phyloP scores from a whole-genome alignment of 2,888 invertebrate genomes.

The Meteorus cinctellus region DNA sequence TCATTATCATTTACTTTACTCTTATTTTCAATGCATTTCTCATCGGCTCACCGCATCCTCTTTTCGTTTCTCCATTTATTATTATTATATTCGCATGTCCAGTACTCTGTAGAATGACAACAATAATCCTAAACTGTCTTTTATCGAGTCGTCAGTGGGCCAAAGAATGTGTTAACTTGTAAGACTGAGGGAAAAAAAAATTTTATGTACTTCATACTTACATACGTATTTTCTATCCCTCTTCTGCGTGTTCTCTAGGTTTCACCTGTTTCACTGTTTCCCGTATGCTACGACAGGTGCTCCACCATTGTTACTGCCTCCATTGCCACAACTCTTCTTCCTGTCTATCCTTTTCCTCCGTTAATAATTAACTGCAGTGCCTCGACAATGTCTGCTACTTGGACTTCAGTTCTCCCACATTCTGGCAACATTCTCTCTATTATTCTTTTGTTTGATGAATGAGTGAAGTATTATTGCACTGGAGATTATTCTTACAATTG shows the following conservation, averaged over 20 bases:
- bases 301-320: constrained; percentile 45
- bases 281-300: constrained; percentile 71
- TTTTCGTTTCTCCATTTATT: not conserved
- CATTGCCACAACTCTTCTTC: constrained; percentile 39
- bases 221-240: constrained; percentile 13
- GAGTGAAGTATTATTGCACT: too few relatives aligned
- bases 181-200: constrained; percentile 53
- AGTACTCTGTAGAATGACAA: not conserved
- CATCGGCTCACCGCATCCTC: not conserved
- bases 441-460: not conserved
- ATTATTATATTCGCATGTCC: not conserved
- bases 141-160: constrained; percentile 31
- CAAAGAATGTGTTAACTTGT: constrained; percentile 63
- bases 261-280: constrained; percentile 71
- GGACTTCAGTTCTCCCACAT: constrained; percentile 21
- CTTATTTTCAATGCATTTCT: not conserved
- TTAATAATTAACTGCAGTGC: constrained; percentile 24
- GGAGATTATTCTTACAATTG: too few relatives aligned
- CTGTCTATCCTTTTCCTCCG: constrained; percentile 13
- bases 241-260: constrained; percentile 45
- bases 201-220: constrained; percentile 36
- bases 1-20: not conserved
- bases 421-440: constrained; percentile 19
- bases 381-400: not conserved
- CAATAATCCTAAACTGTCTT: constrained; percentile 1